Evolutionary conservation across 2,113 vertebrate genomes (phyloP).

Genomic region (Pholis gunnellus): DNA sequence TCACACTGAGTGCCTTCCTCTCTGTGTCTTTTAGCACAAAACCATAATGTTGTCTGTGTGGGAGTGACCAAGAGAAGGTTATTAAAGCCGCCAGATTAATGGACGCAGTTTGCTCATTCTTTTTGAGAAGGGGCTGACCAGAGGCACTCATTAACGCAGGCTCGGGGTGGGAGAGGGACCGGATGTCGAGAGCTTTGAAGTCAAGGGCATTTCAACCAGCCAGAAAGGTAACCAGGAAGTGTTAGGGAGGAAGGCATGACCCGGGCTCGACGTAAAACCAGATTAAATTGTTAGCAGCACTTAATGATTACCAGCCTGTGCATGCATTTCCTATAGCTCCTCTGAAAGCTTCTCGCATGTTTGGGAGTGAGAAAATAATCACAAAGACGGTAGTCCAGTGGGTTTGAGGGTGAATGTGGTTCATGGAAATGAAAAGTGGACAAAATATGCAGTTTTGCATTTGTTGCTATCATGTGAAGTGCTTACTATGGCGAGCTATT

Average conservation of each 20-base stretch:
- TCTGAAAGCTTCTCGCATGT: constrained; percentile 21
- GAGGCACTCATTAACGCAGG: constrained; percentile 42
- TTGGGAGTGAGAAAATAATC: constrained; percentile 6
- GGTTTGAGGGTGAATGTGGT: constrained; percentile 10
- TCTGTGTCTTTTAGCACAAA: constrained; percentile 42
- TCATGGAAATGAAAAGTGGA: constrained; percentile 21
- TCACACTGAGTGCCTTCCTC: constrained; percentile 12
- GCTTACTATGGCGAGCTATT: constrained; percentile 48
- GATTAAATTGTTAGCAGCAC: constrained; percentile 11
- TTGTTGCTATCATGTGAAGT: constrained; percentile 42
- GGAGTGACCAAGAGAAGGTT: constrained; percentile 54
- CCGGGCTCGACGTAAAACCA: constrained; percentile 12
- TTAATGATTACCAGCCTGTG: constrained; percentile 35
- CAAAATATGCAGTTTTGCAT: constrained; percentile 30
- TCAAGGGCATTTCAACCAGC: constrained; percentile 45
- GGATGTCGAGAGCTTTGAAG: constrained; percentile 33
- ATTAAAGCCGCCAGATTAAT: constrained; percentile 55
- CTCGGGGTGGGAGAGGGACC: constrained; percentile 17
- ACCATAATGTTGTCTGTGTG: constrained; percentile 54
- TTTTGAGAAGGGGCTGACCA: constrained; percentile 50
- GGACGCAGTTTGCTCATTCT: constrained; percentile 61
- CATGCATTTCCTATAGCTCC: neutral
- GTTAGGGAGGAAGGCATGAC: constrained; percentile 13
- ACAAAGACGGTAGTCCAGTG: neutral
- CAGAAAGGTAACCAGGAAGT: constrained; percentile 20